Evolutionary conservation across 2,113 vertebrate species (phyloP).

Genomic region (Hypomesus transpacificus): DNA sequence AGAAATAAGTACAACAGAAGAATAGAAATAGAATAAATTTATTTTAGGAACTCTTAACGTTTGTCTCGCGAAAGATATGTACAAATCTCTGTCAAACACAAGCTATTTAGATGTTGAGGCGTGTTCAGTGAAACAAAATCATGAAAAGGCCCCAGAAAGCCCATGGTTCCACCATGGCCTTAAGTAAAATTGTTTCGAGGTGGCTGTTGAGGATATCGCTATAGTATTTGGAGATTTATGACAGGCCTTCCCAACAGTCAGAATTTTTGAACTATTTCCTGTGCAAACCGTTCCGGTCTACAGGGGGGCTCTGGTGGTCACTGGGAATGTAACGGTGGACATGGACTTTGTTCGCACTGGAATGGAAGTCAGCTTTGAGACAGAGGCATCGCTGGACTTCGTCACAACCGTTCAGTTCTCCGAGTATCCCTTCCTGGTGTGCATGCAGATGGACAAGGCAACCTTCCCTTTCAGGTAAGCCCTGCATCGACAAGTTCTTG

Average conservation of each 20-base stretch:
- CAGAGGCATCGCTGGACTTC: slow-evolving; percentile 82
- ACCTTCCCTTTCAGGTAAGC: slow-evolving; percentile 85
- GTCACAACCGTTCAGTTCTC: slow-evolving; percentile 96
- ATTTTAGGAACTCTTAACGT: neutral
- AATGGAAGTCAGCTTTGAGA: slow-evolving; percentile 82
- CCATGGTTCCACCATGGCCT: no score
- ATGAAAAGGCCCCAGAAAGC: no score
- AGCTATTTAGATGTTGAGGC: no score
- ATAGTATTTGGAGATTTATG: no score
- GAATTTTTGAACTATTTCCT: neutral
- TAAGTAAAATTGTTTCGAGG: no score
- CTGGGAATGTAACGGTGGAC: slow-evolving; percentile 83
- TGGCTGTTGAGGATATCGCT: no score
- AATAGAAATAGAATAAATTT: no score
- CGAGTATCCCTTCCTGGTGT: slow-evolving; percentile 94
- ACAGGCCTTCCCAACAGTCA: no score
- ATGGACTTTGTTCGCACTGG: slow-evolving; percentile 83
- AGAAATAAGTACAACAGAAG: no score
- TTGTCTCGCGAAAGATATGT: neutral
- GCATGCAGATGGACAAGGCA: slow-evolving; percentile 92
- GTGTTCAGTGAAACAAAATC: no score
- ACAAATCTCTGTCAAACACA: no score
- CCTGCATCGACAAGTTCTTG: no score
- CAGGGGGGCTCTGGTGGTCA: slow-evolving; percentile 78
- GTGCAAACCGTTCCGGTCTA: slow-evolving; percentile 28